phyloP scores from a whole-genome alignment of 2,888 invertebrate species.

The Apantesis nais region DNA sequence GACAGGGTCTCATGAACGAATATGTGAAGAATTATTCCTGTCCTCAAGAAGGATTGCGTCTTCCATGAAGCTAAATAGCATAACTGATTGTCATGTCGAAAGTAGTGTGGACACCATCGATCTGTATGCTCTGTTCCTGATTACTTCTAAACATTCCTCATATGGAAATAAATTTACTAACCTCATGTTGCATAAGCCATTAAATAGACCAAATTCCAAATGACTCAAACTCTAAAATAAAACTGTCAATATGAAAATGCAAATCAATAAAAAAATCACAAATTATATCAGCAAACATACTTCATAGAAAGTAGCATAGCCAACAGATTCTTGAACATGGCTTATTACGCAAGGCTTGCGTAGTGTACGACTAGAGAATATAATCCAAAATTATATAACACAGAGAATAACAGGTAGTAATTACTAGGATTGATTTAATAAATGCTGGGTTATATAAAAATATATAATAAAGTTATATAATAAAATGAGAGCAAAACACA shows the following conservation, averaged over 20 bases:
- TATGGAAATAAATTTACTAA: too few relatives aligned
- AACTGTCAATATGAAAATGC: neutral
- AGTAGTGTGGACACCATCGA: too few relatives aligned
- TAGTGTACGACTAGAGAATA: conserved; percentile 9
- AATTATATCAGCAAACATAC: neutral
- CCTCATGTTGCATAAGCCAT: neutral
- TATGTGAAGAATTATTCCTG: neutral
- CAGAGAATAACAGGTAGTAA: conserved; percentile 46
- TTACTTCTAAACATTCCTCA: neutral
- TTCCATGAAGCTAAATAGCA: neutral
- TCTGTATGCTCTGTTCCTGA: neutral
- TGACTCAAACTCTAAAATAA: neutral
- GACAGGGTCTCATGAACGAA: neutral
- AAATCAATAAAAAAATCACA: neutral
- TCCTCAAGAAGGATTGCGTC: neutral
- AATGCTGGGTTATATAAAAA: conserved; percentile 46
- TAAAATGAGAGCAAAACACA: conserved; percentile 45
- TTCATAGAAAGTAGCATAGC: conserved; percentile 5
- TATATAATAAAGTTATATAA: too few relatives aligned
- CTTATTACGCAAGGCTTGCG: neutral
- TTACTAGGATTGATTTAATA: conserved; percentile 52
- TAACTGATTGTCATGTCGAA: neutral
- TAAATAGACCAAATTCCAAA: neutral
- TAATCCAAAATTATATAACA: conserved; percentile 42
- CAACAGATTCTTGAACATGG: conserved; percentile 12